Conservation (phyloP, 92 coral and sea anemone genomes). For the Isaurus tuberculatus region DNA sequence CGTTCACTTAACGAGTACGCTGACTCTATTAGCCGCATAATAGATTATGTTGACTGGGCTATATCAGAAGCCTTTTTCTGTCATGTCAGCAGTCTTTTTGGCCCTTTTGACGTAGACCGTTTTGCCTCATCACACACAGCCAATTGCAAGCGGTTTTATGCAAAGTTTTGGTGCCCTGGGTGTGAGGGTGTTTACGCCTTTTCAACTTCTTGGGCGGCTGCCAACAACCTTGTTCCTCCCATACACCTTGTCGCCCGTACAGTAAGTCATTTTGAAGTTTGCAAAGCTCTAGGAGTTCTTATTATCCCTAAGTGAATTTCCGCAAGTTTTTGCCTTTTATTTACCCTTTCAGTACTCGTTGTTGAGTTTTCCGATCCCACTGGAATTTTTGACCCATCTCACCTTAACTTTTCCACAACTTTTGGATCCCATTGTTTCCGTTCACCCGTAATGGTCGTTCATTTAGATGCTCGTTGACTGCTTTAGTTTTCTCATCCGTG, state of each 20-base stretch:
- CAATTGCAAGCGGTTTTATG: too few species aligned
- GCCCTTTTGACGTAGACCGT: too few species aligned
- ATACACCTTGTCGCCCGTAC: neutral
- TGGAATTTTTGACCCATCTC: neutral
- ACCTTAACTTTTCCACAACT: neutral
- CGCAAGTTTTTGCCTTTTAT: constrained; percentile 8
- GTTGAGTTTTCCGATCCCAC: neutral
- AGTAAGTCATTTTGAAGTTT: neutral
- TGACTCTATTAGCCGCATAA: too few species aligned
- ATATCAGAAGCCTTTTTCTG: neutral
- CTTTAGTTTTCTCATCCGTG: neutral
- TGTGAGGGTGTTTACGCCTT: neutral
- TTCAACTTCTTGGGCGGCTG: neutral
- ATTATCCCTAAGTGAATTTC: neutral
- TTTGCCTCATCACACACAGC: neutral
- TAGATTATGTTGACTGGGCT: too few species aligned
- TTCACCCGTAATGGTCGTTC: constrained; percentile 6
- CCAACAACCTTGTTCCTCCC: neutral
- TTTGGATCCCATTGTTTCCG: neutral
- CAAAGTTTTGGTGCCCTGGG: neutral
- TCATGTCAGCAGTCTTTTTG: neutral
- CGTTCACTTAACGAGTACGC: too few species aligned
- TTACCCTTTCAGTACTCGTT: neutral
- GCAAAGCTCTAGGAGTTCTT: constrained; percentile 1
- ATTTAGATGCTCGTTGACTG: neutral